These are phyloP conservation scores for Pangasius mekongensis DNA, from an alignment of 2,797 vertebrate species.

Conservation along the genomic window DNA sequence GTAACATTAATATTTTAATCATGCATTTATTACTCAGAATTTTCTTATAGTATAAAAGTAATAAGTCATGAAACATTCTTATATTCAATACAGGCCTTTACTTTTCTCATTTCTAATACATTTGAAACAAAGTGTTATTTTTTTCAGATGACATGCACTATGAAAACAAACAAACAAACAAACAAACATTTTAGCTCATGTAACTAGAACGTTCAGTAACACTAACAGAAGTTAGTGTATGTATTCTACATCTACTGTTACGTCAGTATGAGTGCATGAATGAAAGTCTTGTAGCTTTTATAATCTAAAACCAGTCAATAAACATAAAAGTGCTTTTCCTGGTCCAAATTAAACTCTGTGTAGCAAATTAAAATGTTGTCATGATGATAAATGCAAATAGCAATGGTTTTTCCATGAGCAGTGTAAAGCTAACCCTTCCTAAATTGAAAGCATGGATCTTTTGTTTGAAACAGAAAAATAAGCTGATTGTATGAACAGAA, in stretches of 20 bases:
- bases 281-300: background rate
- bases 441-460: background rate
- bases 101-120: slow-evolving; percentile 5
- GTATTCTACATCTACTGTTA: background rate
- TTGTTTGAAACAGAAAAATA: background rate
- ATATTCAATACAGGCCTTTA: background rate
- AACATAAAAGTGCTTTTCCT: background rate
- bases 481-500: background rate
- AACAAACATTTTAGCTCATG: background rate
- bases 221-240: background rate
- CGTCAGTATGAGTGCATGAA: background rate
- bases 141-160: background rate
- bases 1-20: background rate
- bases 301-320: slow-evolving; percentile 2
- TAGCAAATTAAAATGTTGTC: background rate
- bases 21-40: slow-evolving; percentile 8
- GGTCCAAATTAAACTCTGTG: background rate
- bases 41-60: slow-evolving; percentile 8
- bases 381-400: background rate
- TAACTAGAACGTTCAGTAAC: background rate
- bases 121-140: slow-evolving; percentile 2
- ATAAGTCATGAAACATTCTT: slow-evolving; percentile 5
- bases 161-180: background rate
- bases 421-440: background rate
- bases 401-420: background rate